Percentiles rank a stretch among this genome's conserved stretches.
phyloP scores from a whole-genome alignment of 2,797 vertebrate species.

The Acanthurus lineatus region DNA sequence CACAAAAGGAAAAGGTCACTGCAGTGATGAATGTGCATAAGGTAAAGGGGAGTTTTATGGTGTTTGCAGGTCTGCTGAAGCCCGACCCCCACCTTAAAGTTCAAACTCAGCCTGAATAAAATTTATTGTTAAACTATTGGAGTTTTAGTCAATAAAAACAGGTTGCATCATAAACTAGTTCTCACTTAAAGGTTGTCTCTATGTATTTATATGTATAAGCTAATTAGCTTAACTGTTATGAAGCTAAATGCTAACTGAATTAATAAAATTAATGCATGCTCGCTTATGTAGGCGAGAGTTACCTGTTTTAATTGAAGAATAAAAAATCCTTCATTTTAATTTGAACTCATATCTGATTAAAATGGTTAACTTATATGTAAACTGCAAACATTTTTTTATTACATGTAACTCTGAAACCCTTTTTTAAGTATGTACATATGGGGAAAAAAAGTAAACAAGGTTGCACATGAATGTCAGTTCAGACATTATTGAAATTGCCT shows the following conservation, averaged over 20 bases:
- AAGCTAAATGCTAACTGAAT: no score
- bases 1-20: conserved; percentile 72
- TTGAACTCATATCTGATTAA: no score
- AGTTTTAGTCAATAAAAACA: background rate
- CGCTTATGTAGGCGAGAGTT: no score
- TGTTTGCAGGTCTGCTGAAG: conserved; percentile 22
- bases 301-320: background rate
- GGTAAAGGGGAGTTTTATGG: conserved; percentile 27
- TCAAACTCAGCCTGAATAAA: background rate
- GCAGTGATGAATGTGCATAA: conserved; percentile 61
- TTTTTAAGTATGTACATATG: background rate
- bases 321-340: no score
- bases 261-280: background rate
- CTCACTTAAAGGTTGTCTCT: no score
- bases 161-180: background rate
- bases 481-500: background rate
- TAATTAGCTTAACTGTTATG: background rate
- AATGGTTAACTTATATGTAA: no score
- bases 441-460: background rate
- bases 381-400: no score
- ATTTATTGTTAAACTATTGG: background rate
- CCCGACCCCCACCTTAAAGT: background rate
- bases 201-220: no score
- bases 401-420: background rate
- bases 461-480: background rate